A percentile compares a stretch with the other conserved stretches of the same genome.
Evolutionary conservation across 1,140 invertebrate genomes (phyloP).

Genomic region (Euglossa dilemma): DNA sequence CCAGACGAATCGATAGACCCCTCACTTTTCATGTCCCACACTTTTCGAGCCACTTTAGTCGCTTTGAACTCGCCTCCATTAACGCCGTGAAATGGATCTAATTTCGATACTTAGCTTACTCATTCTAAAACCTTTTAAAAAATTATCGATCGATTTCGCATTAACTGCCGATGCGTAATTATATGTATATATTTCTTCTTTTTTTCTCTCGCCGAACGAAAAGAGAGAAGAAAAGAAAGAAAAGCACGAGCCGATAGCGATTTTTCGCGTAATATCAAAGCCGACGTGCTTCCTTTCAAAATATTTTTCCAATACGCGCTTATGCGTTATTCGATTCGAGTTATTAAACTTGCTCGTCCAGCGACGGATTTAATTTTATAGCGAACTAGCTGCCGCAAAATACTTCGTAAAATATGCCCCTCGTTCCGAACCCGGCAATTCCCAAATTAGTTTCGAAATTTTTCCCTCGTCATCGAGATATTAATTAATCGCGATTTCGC

Average conservation of each 20-base stretch:
- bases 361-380: background rate
- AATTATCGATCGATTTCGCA: conserved; percentile 30
- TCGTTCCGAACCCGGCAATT: background rate
- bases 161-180: background rate
- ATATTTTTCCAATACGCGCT: too few relatives aligned
- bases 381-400: background rate
- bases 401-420: background rate
- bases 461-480: background rate
- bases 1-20: conserved; percentile 5
- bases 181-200: background rate
- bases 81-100: conserved; percentile 29
- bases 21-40: conserved; percentile 15
- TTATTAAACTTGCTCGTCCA: background rate
- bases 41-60: conserved; percentile 30
- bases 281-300: too few relatives aligned
- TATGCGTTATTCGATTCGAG: background rate
- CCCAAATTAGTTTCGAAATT: background rate
- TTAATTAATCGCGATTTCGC: background rate
- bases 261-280: too few relatives aligned
- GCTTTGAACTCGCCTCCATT: conserved; percentile 43
- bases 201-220: too few relatives aligned
- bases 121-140: conserved; percentile 25
- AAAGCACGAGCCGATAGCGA: too few relatives aligned
- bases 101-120: conserved; percentile 36
- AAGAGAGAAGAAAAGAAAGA: too few relatives aligned